phyloP scores from a whole-genome alignment of 2,797 vertebrate species.

The Tokudaia muenninki region DNA sequence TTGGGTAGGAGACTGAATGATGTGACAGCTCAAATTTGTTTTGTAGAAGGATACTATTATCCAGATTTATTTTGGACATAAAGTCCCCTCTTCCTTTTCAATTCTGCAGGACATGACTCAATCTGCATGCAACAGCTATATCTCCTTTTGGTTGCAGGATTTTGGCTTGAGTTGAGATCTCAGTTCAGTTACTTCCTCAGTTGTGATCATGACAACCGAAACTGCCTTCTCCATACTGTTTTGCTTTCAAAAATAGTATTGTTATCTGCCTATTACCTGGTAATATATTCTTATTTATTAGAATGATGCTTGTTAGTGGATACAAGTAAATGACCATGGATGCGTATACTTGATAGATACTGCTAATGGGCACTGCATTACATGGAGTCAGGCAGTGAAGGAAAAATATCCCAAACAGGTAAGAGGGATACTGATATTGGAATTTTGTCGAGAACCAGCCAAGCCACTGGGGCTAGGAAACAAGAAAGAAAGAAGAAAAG shows the following conservation, averaged over 20 bases:
- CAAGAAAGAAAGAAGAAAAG: not conserved
- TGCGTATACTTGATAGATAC: not conserved
- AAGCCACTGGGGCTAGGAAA: not conserved
- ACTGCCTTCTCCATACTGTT: not conserved
- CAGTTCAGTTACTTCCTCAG: not conserved
- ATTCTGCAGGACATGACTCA: not conserved
- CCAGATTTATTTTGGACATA: slow-evolving; percentile 55
- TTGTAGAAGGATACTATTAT: slow-evolving; percentile 63
- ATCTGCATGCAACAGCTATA: not conserved
- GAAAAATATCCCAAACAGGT: not conserved
- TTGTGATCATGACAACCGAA: not conserved
- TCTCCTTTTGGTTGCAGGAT: not conserved
- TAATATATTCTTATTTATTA: not conserved
- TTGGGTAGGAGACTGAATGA: slow-evolving; percentile 37
- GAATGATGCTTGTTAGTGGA: not conserved
- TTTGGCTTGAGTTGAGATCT: slow-evolving; percentile 11
- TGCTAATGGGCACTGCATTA: not conserved
- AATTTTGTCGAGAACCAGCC: not conserved
- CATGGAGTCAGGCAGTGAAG: not conserved
- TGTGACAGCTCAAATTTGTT: slow-evolving; percentile 61
- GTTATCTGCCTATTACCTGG: slow-evolving; percentile 5
- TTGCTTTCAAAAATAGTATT: not conserved
- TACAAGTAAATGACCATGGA: not conserved
- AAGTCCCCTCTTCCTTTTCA: slow-evolving; percentile 11
- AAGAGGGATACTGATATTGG: not conserved